These are phyloP conservation scores for Apis dorsata DNA, from an alignment of 1,140 invertebrate genomes.

Conservation along the genomic window DNA sequence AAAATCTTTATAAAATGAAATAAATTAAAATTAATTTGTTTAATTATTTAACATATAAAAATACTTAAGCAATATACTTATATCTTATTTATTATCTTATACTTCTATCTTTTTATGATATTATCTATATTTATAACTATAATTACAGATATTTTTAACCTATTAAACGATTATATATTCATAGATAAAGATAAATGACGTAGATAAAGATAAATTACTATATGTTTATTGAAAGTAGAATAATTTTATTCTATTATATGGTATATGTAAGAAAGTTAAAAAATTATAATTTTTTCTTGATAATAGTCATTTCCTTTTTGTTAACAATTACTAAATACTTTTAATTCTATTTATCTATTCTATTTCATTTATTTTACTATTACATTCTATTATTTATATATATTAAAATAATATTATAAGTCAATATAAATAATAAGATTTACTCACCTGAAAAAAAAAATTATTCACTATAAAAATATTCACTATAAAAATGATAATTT, in stretches of 20 bases:
- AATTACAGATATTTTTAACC: neutral
- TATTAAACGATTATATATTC: neutral
- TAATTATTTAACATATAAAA: no score
- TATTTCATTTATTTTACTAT: neutral
- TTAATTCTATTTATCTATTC: neutral
- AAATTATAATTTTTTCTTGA: neutral
- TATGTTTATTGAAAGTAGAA: neutral
- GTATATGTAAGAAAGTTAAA: neutral
- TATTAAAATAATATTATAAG: neutral
- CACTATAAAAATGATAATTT: no score
- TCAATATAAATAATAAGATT: neutral
- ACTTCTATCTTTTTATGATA: no score
- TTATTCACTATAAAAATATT: no score
- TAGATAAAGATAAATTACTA: neutral
- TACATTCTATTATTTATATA: neutral
- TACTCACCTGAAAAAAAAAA: neutral
- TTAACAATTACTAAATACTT: neutral
- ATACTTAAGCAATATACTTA: no score
- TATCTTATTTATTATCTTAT: no score
- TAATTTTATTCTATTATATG: constrained; percentile 1
- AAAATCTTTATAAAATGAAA: no score
- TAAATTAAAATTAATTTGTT: no score
- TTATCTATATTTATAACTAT: neutral
- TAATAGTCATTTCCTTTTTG: neutral
- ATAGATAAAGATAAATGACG: neutral